Evolutionary conservation across 2,888 invertebrate species (phyloP).

Genomic region (Mamestra brassicae): DNA sequence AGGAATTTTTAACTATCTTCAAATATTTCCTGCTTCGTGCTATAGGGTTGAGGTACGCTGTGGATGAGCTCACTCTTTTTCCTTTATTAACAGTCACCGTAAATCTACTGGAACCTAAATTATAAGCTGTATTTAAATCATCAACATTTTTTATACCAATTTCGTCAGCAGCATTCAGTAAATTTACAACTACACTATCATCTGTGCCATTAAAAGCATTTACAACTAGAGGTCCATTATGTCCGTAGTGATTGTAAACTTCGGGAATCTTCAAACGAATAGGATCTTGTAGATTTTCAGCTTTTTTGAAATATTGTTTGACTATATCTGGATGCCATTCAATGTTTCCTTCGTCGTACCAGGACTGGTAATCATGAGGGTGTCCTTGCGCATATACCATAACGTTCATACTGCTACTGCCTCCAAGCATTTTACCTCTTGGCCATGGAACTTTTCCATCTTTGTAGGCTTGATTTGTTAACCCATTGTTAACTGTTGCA

Average conservation of each 20-base stretch:
- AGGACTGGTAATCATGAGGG: constrained; percentile 86
- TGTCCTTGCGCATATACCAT: constrained; percentile 88
- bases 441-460: constrained; percentile 82
- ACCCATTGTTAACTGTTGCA: constrained; percentile 50
- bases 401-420: constrained; percentile 88
- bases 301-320: constrained; percentile 55
- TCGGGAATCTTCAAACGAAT: constrained; percentile 17
- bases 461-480: constrained; percentile 49
- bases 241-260: constrained; percentile 75
- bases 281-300: constrained; percentile 57
- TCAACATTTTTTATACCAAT: constrained; percentile 43
- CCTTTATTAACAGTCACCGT: constrained; percentile 34
- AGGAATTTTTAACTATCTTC: constrained; percentile 52
- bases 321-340: constrained; percentile 69
- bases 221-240: constrained; percentile 50
- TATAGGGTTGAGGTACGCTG: constrained; percentile 53
- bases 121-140: constrained; percentile 51
- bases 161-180: constrained; percentile 47
- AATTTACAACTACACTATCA: not conserved
- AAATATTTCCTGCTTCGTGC: constrained; percentile 45
- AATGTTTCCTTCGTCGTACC: constrained; percentile 85
- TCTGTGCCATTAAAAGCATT: constrained; percentile 50
- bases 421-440: constrained; percentile 92
- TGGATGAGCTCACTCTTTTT: constrained; percentile 43
- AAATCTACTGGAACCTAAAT: constrained; percentile 41